A percentile compares a stretch with the other conserved stretches of the same genome.
Evolutionary conservation across 2,888 invertebrate species (phyloP).

Genomic region (Sinelater perroti): DNA sequence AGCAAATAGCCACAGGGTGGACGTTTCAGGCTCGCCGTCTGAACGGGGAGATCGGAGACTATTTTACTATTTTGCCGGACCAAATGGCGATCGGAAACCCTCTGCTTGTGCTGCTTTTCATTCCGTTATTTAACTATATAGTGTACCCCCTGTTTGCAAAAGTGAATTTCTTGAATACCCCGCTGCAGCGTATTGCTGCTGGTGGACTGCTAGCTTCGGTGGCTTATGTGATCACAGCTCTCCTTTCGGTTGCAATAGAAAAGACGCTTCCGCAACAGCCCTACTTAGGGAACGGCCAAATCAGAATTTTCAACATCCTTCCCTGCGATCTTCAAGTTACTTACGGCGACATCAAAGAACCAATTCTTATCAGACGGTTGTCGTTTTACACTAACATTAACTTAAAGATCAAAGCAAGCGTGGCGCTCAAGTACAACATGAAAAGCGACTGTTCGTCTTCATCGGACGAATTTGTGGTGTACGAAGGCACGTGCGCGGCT

Average conservation of each 20-base stretch:
- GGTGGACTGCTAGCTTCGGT: too few relatives aligned
- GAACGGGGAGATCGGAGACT: not conserved
- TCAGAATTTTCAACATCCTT: constrained; percentile 76
- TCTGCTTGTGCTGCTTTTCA: not conserved
- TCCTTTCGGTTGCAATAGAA: not conserved
- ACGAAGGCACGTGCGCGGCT: constrained; percentile 21
- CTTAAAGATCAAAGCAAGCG: not conserved
- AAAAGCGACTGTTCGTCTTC: not conserved
- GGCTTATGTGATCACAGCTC: too few relatives aligned
- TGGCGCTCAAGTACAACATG: not conserved
- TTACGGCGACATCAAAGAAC: not conserved
- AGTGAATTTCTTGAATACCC: too few relatives aligned
- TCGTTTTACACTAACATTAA: not conserved
- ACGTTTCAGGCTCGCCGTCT: not conserved
- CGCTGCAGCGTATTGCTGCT: too few relatives aligned
- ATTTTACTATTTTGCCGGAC: too few relatives aligned
- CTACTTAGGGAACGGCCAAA: constrained; percentile 66
- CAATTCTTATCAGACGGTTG: not conserved
- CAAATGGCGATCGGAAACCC: too few relatives aligned
- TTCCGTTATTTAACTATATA: too few relatives aligned
- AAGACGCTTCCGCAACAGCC: constrained; percentile 70
- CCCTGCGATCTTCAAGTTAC: constrained; percentile 60
- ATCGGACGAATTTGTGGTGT: not conserved
- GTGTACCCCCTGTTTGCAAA: too few relatives aligned
- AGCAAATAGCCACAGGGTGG: not conserved